Percentiles rank a stretch among this genome's conserved stretches.
These are phyloP conservation scores for Diabrotica undecimpunctata DNA, from an alignment of 1,140 invertebrate species.

Conservation along the genomic window DNA sequence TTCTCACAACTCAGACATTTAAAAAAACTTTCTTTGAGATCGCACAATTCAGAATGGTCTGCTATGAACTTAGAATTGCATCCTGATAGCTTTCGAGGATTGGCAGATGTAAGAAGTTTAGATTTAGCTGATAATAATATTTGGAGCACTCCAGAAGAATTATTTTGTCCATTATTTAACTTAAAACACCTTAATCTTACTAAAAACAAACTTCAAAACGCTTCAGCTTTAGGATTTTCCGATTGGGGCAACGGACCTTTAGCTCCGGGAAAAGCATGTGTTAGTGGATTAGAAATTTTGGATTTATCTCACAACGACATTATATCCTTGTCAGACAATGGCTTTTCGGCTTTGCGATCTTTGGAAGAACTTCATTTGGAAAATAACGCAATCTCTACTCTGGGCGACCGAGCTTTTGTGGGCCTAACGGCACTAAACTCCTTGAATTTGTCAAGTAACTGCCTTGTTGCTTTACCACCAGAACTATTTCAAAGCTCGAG, in stretches of 20 bases:
- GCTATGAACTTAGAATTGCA: slow-evolving; percentile 73
- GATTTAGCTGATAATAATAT: slow-evolving; percentile 79
- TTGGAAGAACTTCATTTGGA: slow-evolving; percentile 64
- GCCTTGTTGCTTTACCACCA: slow-evolving; percentile 67
- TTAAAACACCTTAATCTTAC: slow-evolving; percentile 71
- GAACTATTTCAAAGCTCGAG: slow-evolving; percentile 67
- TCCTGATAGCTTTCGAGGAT: slow-evolving; percentile 63
- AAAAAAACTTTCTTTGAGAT: slow-evolving; percentile 64
- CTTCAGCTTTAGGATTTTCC: slow-evolving; percentile 67
- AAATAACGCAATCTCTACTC: slow-evolving; percentile 68
- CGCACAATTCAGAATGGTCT: slow-evolving; percentile 77
- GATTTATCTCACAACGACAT: slow-evolving; percentile 75
- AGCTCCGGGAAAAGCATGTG: slow-evolving; percentile 56
- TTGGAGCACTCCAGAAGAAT: slow-evolving; percentile 67
- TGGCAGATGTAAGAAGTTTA: slow-evolving; percentile 64
- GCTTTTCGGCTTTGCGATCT: slow-evolving; percentile 64
- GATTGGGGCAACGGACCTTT: slow-evolving; percentile 54
- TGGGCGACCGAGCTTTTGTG: slow-evolving; percentile 68
- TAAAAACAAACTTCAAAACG: slow-evolving; percentile 73
- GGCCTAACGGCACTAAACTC: slow-evolving; percentile 63
- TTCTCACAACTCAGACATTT: slow-evolving; percentile 66
- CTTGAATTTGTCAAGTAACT: slow-evolving; percentile 75
- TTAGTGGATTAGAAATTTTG: slow-evolving; percentile 61
- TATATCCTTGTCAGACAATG: slow-evolving; percentile 62
- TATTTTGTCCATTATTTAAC: slow-evolving; percentile 71